Evolutionary conservation across 2,888 invertebrate genomes (phyloP), one percentile per base, ranked within the genome.

Genomic region (Hirtodrosophila cameraria): DNA sequence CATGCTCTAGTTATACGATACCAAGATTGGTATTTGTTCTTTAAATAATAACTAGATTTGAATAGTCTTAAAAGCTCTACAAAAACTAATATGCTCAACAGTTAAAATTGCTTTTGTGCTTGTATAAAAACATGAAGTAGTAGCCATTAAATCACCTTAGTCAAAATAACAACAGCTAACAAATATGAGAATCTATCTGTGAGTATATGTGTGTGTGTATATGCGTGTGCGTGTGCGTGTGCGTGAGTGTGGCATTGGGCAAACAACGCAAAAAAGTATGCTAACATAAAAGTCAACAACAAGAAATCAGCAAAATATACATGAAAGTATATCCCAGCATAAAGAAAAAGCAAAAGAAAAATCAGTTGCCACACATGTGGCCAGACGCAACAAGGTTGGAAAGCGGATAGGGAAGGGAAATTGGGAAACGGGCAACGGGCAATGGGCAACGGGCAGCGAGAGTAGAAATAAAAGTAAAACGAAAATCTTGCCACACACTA

Each of bases 261-360:
- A 43, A 43, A 50, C 33, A 43, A 18, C 15, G 11, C 15, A 28
- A 35, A 70, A 45, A 55, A 43, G 62, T 39, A 54, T 52, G 55
- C 64, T 43, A 54, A 61, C 73, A 82, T 53, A 65, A 77, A 77
- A 83, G 70, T 83, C 77, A 80, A 86, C 82, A 75, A 70, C 50
- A 72, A 80, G 55, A 83, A 86, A 80, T 66, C 77, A 69, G 54
- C 42, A 66, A 48, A 59, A 52, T 54, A 55, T 55, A 55, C 68
- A 75, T 53, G 57, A 57, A 66, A 53, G 42, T 53, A 38, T 60
- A 69, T 50, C 55, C 75, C 52, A 15, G 53, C 52, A 53, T 15
- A 43, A 23, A 27, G 9, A 12, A 49, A 45, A 20, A 5, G 18
- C 41, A 46, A 65, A 63, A 62, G 71, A 64, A 63, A 62, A 67